phyloP scores from a whole-genome alignment of 35 echinoderm and acorn worm genomes.

The Heliocidaris erythrogramma region DNA sequence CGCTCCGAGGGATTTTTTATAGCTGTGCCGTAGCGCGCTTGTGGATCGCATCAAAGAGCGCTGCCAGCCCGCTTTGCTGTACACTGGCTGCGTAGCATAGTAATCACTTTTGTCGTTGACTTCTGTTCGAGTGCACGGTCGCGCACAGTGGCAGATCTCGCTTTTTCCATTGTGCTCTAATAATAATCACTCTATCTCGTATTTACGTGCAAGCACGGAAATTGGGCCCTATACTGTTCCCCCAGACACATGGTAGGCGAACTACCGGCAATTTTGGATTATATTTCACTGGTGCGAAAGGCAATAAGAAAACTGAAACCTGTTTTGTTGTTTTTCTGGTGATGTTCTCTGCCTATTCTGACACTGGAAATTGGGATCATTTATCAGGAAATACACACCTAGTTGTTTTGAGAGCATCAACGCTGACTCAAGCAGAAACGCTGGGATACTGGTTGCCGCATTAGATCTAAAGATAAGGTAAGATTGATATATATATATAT shows the following conservation, averaged over 20 bases:
- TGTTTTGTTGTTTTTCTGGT: neutral
- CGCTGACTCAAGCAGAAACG: neutral
- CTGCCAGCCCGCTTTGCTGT: neutral
- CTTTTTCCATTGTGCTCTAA: neutral
- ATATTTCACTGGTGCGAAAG: neutral
- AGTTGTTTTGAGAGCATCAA: neutral
- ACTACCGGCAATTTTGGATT: neutral
- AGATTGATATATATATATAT: neutral
- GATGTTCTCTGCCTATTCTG: neutral
- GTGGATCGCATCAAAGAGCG: too few species aligned
- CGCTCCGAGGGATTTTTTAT: conserved; percentile 16
- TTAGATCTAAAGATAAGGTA: neutral
- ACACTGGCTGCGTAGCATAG: neutral
- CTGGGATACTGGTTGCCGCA: neutral
- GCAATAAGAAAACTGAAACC: neutral
- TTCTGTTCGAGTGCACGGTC: neutral
- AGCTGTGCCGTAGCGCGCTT: neutral
- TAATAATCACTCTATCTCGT: neutral
- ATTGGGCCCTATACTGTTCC: neutral
- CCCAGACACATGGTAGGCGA: neutral
- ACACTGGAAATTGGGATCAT: conserved; percentile 16
- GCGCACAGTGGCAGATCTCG: neutral
- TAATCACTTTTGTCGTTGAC: neutral
- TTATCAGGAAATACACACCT: conserved; percentile 17
- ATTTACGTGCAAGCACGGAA: neutral